These are phyloP conservation scores for Leptopterna dolabrata DNA, from an alignment of 2,888 invertebrate genomes.

Conservation along the genomic window DNA sequence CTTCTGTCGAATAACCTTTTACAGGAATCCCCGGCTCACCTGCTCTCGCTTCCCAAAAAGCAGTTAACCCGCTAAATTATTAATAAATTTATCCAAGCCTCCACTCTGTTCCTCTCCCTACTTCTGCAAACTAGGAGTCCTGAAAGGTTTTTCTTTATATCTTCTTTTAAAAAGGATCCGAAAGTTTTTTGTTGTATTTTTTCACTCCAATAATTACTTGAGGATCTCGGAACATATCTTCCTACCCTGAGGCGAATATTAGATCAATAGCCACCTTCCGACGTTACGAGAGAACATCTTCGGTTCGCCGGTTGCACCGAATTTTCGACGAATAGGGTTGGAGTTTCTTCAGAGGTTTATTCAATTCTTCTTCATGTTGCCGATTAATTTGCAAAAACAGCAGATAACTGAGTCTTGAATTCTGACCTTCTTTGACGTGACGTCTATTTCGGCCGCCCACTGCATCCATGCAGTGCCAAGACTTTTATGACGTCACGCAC, in stretches of 20 bases:
- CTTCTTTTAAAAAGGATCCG: neutral
- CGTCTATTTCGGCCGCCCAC: no score
- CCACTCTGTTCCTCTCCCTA: neutral
- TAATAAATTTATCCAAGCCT: neutral
- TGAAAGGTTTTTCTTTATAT: neutral
- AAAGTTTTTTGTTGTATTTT: neutral
- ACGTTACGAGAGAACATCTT: no score
- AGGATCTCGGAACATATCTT: neutral
- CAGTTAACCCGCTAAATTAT: neutral
- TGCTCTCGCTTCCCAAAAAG: neutral
- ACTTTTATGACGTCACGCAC: no score
- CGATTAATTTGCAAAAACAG: no score
- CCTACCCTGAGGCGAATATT: neutral
- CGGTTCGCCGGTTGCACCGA: no score
- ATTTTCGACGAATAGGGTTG: no score
- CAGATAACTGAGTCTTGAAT: no score
- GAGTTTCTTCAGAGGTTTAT: no score
- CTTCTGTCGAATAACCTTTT: neutral
- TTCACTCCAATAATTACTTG: neutral
- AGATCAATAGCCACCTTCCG: no score
- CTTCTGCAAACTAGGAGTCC: neutral
- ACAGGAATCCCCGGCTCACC: neutral
- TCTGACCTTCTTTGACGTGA: no score
- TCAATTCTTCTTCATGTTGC: no score
- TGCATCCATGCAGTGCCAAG: no score